Evolutionary conservation across 2,888 invertebrate species (phyloP).

Genomic region (Andrena praecox): DNA sequence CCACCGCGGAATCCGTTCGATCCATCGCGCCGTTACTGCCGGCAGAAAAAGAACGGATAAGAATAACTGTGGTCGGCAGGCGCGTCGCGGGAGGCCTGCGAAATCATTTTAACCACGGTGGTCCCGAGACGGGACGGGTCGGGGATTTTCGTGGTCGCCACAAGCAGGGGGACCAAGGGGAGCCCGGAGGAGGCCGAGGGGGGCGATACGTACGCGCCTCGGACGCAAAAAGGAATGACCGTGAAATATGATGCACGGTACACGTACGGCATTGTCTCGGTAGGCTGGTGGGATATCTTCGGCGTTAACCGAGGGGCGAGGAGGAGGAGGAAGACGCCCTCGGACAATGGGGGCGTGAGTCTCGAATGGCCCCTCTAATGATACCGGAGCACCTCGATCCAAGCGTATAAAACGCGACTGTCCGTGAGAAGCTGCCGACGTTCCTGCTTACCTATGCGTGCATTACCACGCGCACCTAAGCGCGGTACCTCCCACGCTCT

Average conservation of each 20-base stretch:
- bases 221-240: conserved; percentile 70
- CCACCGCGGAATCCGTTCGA: conserved; percentile 18
- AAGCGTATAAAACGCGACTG: conserved; percentile 35
- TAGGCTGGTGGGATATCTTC: conserved; percentile 53
- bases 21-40: conserved; percentile 30
- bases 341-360: conserved; percentile 78
- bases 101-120: conserved; percentile 67
- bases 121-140: conserved; percentile 44
- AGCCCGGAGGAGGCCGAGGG: too few relatives aligned
- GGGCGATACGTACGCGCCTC: conserved; percentile 50
- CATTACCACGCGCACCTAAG: conserved; percentile 16
- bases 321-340: conserved; percentile 61
- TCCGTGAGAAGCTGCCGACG: conserved; percentile 36
- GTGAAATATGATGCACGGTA: conserved; percentile 82
- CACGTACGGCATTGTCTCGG: conserved; percentile 78
- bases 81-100: conserved; percentile 68
- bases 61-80: conserved; percentile 30
- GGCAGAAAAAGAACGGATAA: conserved; percentile 40
- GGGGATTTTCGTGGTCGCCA: conserved; percentile 67
- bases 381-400: conserved; percentile 73
- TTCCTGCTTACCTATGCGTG: conserved; percentile 48
- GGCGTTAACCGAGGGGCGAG: conserved; percentile 48
- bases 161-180: conserved; percentile 42
- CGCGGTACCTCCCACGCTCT: neutral
- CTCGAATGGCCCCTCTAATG: conserved; percentile 79